phyloP scores from a whole-genome alignment of 2,797 vertebrate species.

The Streptopelia turtur region DNA sequence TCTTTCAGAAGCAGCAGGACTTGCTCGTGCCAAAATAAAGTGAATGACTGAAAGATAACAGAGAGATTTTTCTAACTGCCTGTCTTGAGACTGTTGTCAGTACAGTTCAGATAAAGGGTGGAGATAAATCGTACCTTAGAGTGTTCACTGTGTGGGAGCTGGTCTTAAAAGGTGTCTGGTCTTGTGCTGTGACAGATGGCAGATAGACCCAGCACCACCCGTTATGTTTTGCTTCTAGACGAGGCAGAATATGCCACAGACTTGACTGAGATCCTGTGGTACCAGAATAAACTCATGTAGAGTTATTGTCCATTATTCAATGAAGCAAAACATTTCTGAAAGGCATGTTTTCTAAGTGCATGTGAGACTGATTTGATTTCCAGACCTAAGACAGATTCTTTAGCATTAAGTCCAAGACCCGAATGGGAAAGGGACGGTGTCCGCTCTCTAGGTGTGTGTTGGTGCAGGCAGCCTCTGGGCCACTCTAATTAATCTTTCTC shows the following conservation, averaged over 20 bases:
- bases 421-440: not conserved
- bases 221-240: not conserved
- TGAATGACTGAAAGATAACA: not conserved
- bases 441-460: not conserved
- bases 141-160: not conserved
- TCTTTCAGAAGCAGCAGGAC: not conserved
- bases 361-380: slow-evolving; percentile 41
- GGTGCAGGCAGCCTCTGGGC: not conserved
- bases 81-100: not conserved
- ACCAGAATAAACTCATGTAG: not conserved
- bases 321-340: not conserved
- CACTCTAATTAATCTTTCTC: not conserved
- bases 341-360: not conserved
- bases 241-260: not conserved
- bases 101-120: not conserved
- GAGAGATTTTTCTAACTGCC: not conserved
- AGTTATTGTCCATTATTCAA: not conserved
- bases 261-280: not conserved
- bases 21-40: not conserved
- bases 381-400: not conserved
- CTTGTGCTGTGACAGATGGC: not conserved
- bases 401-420: not conserved
- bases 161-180: not conserved
- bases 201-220: not conserved
- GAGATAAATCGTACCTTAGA: not conserved